These are phyloP conservation scores for Tetraneura akinire DNA, from an alignment of 1,140 invertebrate genomes.

Conservation along the genomic window DNA sequence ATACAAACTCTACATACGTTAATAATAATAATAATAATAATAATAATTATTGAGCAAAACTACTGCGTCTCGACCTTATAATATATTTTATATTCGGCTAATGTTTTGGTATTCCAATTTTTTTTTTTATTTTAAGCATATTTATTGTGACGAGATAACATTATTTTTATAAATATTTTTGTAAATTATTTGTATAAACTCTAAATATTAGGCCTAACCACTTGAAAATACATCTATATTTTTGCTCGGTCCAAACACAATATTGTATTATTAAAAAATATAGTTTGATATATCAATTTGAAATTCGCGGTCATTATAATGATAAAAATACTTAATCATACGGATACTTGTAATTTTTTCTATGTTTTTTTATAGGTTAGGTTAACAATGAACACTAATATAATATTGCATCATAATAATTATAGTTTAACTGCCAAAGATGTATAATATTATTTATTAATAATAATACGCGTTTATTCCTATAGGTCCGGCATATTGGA, in stretches of 20 bases:
- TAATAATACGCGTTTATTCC: too few relatives aligned
- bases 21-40: slow-evolving; percentile 46
- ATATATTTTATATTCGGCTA: slow-evolving; percentile 23
- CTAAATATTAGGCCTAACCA: neutral
- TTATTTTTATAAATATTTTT: slow-evolving; percentile 3
- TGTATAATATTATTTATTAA: too few relatives aligned
- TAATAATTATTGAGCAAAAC: slow-evolving; percentile 49
- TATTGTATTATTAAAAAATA: neutral
- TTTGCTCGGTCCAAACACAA: neutral
- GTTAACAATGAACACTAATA: too few relatives aligned
- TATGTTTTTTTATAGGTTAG: too few relatives aligned
- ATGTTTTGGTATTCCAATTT: neutral
- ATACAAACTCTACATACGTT: slow-evolving; percentile 40
- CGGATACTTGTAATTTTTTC: too few relatives aligned
- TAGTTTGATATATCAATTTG: too few relatives aligned
- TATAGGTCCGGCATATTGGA: too few relatives aligned
- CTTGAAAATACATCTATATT: neutral
- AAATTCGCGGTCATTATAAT: too few relatives aligned
- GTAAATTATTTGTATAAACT: neutral
- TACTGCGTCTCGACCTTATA: slow-evolving; percentile 36
- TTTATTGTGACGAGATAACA: slow-evolving; percentile 24
- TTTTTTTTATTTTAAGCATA: neutral
- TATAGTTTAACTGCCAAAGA: too few relatives aligned
- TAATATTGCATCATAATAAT: too few relatives aligned
- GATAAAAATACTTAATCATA: too few relatives aligned